phyloP scores from a whole-genome alignment of 2,113 vertebrate genomes.

The Ancistrus triradiatus region DNA sequence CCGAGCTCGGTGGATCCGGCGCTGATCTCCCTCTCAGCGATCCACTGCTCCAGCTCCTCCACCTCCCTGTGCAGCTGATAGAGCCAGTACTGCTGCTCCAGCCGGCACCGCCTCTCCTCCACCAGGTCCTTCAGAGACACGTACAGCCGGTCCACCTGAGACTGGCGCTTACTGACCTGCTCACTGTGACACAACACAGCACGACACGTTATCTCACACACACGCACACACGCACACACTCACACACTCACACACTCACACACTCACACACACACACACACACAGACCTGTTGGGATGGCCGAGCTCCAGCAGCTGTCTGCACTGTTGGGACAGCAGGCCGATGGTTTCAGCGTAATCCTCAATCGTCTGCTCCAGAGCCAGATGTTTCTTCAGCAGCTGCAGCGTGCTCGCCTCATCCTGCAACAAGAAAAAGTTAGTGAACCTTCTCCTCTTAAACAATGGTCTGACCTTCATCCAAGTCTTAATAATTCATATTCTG shows the following conservation, averaged over 20 bases:
- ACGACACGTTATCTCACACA: too few species aligned
- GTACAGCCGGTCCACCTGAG: slow-evolving; percentile 92
- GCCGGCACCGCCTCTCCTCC: slow-evolving; percentile 81
- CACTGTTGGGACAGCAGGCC: slow-evolving; percentile 89
- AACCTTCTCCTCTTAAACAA: too few species aligned
- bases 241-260: too few species aligned
- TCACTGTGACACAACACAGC: slow-evolving; percentile 74
- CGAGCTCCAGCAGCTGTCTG: slow-evolving; percentile 82
- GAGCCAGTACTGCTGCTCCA: slow-evolving; percentile 97
- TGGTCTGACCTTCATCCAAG: too few species aligned
- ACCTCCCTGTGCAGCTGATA: slow-evolving; percentile 92
- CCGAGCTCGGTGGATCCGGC: slow-evolving; percentile 90
- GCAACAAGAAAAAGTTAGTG: slow-evolving; percentile 31
- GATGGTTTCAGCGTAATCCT: slow-evolving; percentile 92
- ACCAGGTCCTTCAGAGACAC: slow-evolving; percentile 95
- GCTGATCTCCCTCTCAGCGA: slow-evolving; percentile 89
- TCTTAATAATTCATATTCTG: too few species aligned
- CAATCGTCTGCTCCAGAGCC: slow-evolving; percentile 82
- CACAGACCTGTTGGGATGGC: slow-evolving; percentile 80
- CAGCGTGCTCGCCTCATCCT: slow-evolving; percentile 91
- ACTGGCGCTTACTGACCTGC: slow-evolving; percentile 90
- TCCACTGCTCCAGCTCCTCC: slow-evolving; percentile 95
- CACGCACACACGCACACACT: too few species aligned
- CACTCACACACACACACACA: background rate
- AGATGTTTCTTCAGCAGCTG: slow-evolving; percentile 93